Evolutionary conservation across 2,113 vertebrate genomes (phyloP).

Genomic region (Sorex araneus): DNA sequence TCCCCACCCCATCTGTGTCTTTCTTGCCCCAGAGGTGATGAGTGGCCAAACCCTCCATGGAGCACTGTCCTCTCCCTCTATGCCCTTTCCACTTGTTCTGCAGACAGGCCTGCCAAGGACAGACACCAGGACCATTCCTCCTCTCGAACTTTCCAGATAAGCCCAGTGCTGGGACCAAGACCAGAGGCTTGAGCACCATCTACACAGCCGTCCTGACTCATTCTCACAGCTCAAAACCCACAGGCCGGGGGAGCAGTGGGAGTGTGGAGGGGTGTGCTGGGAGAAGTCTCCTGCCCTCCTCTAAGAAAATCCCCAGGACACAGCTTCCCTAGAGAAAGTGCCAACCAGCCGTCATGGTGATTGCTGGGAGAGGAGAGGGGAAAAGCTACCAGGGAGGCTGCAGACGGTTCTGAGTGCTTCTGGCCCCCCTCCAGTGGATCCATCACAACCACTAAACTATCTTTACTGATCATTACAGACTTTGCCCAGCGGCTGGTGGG

Average conservation of each 20-base stretch:
- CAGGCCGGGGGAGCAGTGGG: background rate
- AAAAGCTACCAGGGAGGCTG: background rate
- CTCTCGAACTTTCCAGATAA: constrained; percentile 21
- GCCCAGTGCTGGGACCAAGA: background rate
- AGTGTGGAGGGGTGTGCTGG: background rate
- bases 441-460: constrained; percentile 33
- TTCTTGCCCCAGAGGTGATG: background rate
- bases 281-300: background rate
- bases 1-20: background rate
- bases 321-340: background rate
- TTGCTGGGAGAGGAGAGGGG: background rate
- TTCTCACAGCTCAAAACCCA: background rate
- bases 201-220: background rate
- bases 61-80: background rate
- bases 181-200: background rate
- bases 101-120: background rate
- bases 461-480: constrained; percentile 35
- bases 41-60: background rate
- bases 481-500: background rate
- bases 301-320: background rate
- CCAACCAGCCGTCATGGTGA: background rate
- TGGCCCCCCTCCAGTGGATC: background rate
- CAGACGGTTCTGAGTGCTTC: background rate
- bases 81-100: background rate
- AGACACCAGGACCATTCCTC: background rate